Base-by-base conservation (phyloP, 2,888 invertebrate species). In the Acrobasis suavella region DNA sequence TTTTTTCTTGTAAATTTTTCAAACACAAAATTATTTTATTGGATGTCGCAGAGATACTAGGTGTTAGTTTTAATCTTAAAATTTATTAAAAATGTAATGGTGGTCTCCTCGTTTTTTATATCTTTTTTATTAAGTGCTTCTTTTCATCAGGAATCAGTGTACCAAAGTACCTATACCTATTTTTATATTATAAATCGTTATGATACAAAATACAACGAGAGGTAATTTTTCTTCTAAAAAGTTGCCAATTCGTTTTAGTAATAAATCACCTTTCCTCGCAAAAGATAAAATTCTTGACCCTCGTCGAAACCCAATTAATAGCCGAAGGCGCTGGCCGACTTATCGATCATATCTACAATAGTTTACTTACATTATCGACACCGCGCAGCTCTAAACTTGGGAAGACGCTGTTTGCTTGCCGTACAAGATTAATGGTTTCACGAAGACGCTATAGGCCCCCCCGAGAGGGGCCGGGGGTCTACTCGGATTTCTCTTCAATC, bases 341-440 rank as follows among this genome's bases (percentile, higher is more conserved):
- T 76, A 76, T 77, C 79, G 73, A 75, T 77, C 73, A 80, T 78
- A 75, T 76, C 74, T 70, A 65, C 75, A 71, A 80, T 80, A 80
- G 76, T 80, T 82, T 80, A 76, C 78, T 74, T 75, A 78, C 68
- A 78, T 81, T 82, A 83, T 83, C 83, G 83, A 82, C 80, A 78
- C 65, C 69, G 74, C 69, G 68, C 83, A 85, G 81, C 85, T 73
- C 82, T 83, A 83, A 83, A 86, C 76, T 83, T 78, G 74, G 75
- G 75, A 76, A 77, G 76, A 71, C 75, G 78, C 78, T 85, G 89
- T 87, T 87, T 87, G 84, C 83, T 81, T 80, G 74, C 74, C 82
- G 80, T 82, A 79, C 78, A 91, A 91, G 91, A 91, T 91, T 91
- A 91, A 91, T 90, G 88, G 85, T 85, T 75, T 76, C 80, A 72